Conservation (phyloP, 2,888 invertebrate species). For the Idaea dimidiata region DNA sequence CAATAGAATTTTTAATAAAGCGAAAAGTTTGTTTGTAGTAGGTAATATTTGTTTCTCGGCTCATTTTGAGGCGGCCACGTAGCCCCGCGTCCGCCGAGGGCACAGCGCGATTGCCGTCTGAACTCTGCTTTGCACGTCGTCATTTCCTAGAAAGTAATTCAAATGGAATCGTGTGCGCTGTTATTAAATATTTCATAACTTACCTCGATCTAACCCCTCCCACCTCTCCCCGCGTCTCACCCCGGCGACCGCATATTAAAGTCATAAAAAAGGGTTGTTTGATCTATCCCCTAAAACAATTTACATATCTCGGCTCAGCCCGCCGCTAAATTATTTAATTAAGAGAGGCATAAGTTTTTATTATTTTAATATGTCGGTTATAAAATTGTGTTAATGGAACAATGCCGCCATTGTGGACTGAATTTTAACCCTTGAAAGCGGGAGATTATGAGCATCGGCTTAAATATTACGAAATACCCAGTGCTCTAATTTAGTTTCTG, state of each 20-base stretch:
- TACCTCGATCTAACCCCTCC: constrained; percentile 54
- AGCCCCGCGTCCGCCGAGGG: constrained; percentile 26
- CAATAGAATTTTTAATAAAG: constrained; percentile 52
- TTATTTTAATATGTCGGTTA: constrained; percentile 80
- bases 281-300: constrained; percentile 82
- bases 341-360: constrained; percentile 82
- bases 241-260: constrained; percentile 79
- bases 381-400: constrained; percentile 81
- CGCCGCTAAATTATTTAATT: constrained; percentile 82
- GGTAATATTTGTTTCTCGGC: constrained; percentile 50
- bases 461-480: constrained; percentile 48
- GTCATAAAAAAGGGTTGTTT: constrained; percentile 82
- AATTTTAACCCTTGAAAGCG: constrained; percentile 59
- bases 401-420: constrained; percentile 61
- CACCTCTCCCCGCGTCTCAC: constrained; percentile 43
- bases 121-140: constrained; percentile 69
- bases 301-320: constrained; percentile 80
- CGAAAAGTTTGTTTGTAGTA: constrained; percentile 56
- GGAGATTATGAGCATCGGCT: constrained; percentile 61
- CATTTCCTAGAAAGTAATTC: constrained; percentile 81
- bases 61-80: constrained; percentile 46
- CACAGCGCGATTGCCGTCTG: constrained; percentile 55
- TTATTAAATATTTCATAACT: constrained; percentile 82
- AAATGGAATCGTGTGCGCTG: constrained; percentile 81
- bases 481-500: constrained; percentile 49